Percentiles rank a stretch among this genome's conserved stretches.
Evolutionary conservation across 2,888 invertebrate genomes (phyloP).

Genomic region (Biston stratarius): DNA sequence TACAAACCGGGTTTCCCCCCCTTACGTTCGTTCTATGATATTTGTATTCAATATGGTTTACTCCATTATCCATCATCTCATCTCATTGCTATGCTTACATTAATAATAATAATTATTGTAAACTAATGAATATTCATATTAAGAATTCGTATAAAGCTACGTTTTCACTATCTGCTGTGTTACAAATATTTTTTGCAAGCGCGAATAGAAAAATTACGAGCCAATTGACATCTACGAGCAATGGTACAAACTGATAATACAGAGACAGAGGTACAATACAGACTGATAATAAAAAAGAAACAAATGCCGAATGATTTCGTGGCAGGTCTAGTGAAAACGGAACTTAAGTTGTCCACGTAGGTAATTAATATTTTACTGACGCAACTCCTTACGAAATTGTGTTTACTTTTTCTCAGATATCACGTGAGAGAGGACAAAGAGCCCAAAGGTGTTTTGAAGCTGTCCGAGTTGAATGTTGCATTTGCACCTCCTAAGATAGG

Average conservation of each 20-base stretch:
- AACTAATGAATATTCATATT: conserved; percentile 28
- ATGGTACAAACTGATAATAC: too few relatives aligned
- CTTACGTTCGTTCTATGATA: conserved; percentile 17
- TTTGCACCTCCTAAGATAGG: conserved; percentile 94
- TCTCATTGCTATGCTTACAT: conserved; percentile 44
- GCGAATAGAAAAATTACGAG: too few relatives aligned
- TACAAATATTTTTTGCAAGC: too few relatives aligned
- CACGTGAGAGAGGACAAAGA: conserved; percentile 91
- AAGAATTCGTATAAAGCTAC: conserved; percentile 7
- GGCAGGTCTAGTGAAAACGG: background rate
- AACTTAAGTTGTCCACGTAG: background rate
- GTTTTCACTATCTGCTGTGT: background rate
- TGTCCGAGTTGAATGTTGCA: conserved; percentile 94
- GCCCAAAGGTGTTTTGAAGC: conserved; percentile 92
- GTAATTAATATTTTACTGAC: background rate
- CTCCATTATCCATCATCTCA: conserved; percentile 35
- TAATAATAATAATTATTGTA: conserved; percentile 24
- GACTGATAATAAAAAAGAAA: too few relatives aligned
- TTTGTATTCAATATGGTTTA: conserved; percentile 19
- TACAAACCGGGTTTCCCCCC: conserved; percentile 32
- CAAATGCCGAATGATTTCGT: too few relatives aligned
- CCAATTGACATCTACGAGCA: too few relatives aligned
- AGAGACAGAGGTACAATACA: too few relatives aligned
- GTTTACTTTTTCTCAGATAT: conserved; percentile 75
- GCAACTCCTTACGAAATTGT: background rate